Evolutionary conservation across 2,797 vertebrate species (phyloP), one percentile per base, ranked within the genome.

Genomic region (Chelon auratus): DNA sequence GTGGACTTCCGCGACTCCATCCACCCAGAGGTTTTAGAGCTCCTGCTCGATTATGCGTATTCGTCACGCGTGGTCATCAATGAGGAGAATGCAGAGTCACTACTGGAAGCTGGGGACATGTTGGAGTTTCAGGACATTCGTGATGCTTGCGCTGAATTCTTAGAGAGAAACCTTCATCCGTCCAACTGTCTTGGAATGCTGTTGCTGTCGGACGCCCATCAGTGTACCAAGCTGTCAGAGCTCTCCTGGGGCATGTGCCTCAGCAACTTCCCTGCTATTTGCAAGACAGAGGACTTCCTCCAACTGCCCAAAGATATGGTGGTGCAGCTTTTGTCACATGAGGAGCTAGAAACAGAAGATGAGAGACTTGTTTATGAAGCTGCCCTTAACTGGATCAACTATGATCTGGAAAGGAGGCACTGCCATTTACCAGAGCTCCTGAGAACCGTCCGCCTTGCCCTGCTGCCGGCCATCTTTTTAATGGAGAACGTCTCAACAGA

Each of bases 221-320:
- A 98, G 87, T 99, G 98, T 79, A 96, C 95, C 86, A 97, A 98
- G 91, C 94, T 99, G 37, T 97, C 96, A 0, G 97, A 99, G 67
- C 96, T 98, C 3, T 98, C 98, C 72, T 99, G 98, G 98, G 94
- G 96, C 75, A 99, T 98, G 97, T 99, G 98, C 83, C 96, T 99
- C 81, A 96, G 96, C 93, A 98, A 99, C 89, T 99, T 99, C 82
- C 97, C 98, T 3, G 95, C 96, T 68, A 97, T 99, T 84, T 96
- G 98, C 89, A 98, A 99, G 93, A 97, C 96, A 0, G 98, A 99
- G 90, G 98, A 99, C 77, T 99, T 99, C 89, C 96, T 99, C 36
- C 97, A 97, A 74, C 91, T 99, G 80, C 97, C 97, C n/a, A 98
- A 97, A 94, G 97, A 99, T 91, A 97, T 97, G 94, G 95, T 98